These are phyloP conservation scores for Brachionus plicatilis DNA, from an alignment of 1,140 invertebrate genomes.

Conservation along the genomic window DNA sequence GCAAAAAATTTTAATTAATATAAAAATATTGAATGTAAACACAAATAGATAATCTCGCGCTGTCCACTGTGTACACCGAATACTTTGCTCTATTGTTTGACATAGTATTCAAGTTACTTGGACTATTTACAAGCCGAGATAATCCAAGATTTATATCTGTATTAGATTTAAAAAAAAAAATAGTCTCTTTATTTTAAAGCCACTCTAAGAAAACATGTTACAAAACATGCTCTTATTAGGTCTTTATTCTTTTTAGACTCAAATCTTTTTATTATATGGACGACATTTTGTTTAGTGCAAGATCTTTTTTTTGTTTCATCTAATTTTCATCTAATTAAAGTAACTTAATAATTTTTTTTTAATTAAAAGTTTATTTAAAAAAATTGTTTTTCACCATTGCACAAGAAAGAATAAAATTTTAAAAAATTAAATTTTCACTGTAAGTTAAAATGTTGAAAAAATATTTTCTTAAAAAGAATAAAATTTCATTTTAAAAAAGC, in stretches of 20 bases:
- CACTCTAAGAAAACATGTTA: neutral
- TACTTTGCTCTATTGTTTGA: neutral
- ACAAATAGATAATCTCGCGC: slow-evolving; percentile 27
- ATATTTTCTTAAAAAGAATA: no score
- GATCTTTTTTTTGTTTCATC: neutral
- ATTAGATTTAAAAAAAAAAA: neutral
- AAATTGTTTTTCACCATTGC: no score
- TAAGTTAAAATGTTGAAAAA: no score
- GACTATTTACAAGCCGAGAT: slow-evolving; percentile 17
- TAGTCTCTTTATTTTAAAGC: neutral
- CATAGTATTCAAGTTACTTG: neutral
- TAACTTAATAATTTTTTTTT: no score
- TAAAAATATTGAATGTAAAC: slow-evolving; percentile 10
- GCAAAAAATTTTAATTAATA: neutral
- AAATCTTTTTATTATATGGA: neutral
- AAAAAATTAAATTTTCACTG: no score
- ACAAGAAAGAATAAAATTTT: no score
- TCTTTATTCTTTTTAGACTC: neutral
- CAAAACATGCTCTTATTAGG: neutral
- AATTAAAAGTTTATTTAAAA: no score
- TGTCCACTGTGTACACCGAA: neutral
- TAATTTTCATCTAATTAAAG: neutral
- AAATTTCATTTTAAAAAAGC: no score
- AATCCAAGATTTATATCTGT: neutral
- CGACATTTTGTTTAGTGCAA: neutral